Base-by-base conservation (phyloP, 2,113 vertebrate species). In the Lamprotornis superbus region DNA sequence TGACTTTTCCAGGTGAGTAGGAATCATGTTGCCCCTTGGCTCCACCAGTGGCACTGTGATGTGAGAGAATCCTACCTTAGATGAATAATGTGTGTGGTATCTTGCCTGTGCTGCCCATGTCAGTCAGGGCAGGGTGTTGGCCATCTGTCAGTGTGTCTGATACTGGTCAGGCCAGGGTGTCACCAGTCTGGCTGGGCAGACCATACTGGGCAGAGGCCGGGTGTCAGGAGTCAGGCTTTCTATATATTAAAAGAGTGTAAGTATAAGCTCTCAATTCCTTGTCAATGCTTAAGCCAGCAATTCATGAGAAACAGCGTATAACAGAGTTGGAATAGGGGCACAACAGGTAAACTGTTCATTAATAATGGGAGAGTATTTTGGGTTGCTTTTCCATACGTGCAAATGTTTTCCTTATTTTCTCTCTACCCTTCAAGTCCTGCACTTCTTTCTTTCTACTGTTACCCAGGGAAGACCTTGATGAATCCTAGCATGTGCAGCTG, bases 71-170 rank as follows among this genome's bases (percentile, higher is more conserved):
- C 31, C 44, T 57, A 19, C n/a, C 9, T 33, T 13, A 21, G 2
- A 2, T 28, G 27, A 56, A 30, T 57, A 9, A 42, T 3, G 11
- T 67, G 46, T 11, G 35, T 5, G 4, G 4, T 20, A 14, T 52
- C 20, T 40, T 92, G 40, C 20, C 25, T 31, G 3, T 0, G 4
- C 61, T 53, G 64, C 25, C 1, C 0, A 1, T 64, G 50, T 40
- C 11, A 24, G 42, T 22, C 24, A 28, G 15, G 25, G 10, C 35
- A 35, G 14, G 20, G 17, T 64, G 28, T 37, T 78, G 55, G 8
- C 24, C 0, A 0, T 8, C 47, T 59, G n/a, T 47, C 39, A 53
- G 1, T 20, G n/a, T 8, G 5, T 17, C 25, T 11, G 9, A 13
- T 31, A 12, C 37, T 47, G 21, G 18, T 25, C 1, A 0, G 27